Evolutionary conservation across 2,797 vertebrate species (phyloP).

Genomic region (Chaetodon trifasciatus): DNA sequence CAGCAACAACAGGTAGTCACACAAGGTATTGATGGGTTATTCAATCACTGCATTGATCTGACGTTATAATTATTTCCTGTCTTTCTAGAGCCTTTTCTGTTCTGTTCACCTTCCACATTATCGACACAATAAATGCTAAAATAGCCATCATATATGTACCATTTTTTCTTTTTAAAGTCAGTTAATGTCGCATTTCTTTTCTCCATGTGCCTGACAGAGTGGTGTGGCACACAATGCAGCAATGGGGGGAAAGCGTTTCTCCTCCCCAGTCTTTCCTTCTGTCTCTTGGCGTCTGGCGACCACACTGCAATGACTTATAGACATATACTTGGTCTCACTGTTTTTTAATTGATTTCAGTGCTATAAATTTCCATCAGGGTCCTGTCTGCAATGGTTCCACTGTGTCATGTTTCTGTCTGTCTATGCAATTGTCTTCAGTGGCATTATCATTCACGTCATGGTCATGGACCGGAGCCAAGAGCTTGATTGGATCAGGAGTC

Average conservation of each 20-base stretch:
- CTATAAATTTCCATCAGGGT: slow-evolving; percentile 37
- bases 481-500: slow-evolving; percentile 77
- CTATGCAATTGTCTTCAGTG: slow-evolving; percentile 37
- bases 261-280: not conserved
- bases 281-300: slow-evolving; percentile 35
- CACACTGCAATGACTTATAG: slow-evolving; percentile 20
- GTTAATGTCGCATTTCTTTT: slow-evolving; percentile 24
- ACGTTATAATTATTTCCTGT: not conserved
- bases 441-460: slow-evolving; percentile 73
- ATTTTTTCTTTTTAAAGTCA: slow-evolving; percentile 8
- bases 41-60: not conserved
- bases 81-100: not conserved
- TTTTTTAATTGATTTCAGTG: slow-evolving; percentile 25
- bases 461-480: slow-evolving; percentile 64
- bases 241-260: not conserved
- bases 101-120: not conserved
- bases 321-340: slow-evolving; percentile 35
- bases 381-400: slow-evolving; percentile 15
- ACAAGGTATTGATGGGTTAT: not conserved
- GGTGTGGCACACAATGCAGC: not conserved
- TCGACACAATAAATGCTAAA: not conserved
- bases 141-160: not conserved
- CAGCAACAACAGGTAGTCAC: not conserved
- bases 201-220: not conserved
- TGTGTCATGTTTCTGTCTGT: slow-evolving; percentile 49